Conservation (phyloP, 2,797 vertebrate genomes). For the Podarcis lilfordi region DNA sequence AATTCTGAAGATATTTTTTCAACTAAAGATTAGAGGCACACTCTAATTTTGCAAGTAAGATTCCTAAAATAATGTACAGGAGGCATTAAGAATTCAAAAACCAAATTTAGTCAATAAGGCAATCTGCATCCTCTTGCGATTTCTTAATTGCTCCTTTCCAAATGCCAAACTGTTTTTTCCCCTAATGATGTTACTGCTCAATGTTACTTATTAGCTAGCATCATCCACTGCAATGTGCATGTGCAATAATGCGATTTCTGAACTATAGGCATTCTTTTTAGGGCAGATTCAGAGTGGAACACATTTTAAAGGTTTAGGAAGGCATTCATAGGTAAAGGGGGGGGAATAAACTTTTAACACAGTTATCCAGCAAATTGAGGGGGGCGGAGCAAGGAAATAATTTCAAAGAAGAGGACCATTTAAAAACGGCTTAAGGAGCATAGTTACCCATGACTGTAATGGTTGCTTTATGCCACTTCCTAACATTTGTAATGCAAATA, state of each 20-base stretch:
- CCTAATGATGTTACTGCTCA: not conserved
- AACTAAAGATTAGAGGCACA: not conserved
- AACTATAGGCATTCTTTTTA: not conserved
- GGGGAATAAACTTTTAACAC: not conserved
- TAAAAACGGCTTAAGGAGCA: not conserved
- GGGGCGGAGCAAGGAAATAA: not conserved
- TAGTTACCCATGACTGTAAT: not conserved
- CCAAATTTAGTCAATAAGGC: slow-evolving; percentile 30
- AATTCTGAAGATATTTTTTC: slow-evolving; percentile 29
- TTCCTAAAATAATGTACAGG: not conserved
- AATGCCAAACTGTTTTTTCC: slow-evolving; percentile 2
- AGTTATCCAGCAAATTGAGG: not conserved
- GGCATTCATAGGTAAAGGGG: not conserved
- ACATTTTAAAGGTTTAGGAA: not conserved
- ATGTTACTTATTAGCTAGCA: slow-evolving; percentile 12
- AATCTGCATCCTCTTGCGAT: not conserved
- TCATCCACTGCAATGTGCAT: not conserved
- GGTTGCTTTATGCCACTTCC: not conserved
- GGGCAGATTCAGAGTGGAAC: not conserved
- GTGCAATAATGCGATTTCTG: slow-evolving; percentile 2
- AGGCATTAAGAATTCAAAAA: slow-evolving; percentile 36
- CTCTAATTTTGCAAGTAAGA: slow-evolving; percentile 9
- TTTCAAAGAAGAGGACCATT: not conserved
- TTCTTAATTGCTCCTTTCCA: slow-evolving; percentile 38
- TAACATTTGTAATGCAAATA: not conserved